Evolutionary conservation across 2,113 vertebrate genomes (phyloP), one percentile per base, ranked within the genome.

Genomic region (Carassius gibelio): DNA sequence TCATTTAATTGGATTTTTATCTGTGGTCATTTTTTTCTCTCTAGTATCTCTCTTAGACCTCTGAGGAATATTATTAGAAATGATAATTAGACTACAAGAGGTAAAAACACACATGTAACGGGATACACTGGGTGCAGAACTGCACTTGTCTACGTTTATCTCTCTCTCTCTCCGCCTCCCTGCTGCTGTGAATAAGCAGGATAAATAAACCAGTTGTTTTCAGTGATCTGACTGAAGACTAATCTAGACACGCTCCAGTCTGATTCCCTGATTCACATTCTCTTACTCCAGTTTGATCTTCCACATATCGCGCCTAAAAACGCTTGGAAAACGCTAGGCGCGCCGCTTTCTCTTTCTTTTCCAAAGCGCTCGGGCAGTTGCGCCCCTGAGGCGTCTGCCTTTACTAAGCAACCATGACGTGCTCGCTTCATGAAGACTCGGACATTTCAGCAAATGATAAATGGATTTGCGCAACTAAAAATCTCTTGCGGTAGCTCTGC

Each of bases 1-100:
- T 74, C 21, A 21, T 74, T 74, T 74, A 74, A 74, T 48, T 74
- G 71, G 71, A 74, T 74, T 74, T 74, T 74, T 74, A 74, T 74
- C 71, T 74, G 71, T 48, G 71, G 71, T 74, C 71, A 23, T 74
- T 48, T 74, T 45, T 74, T 48, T 23, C 71, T 45, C 38, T 74
- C 71, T 48, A 48, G 71, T n/a, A 48, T 74, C 71, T 74, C 42
- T 74, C 42, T 74, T 74, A 74, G 71, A 23, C 71, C 71, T 74
- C 42, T n/a, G 38, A 48, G 42, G 71, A 74, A 74, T 48, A 23
- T 23, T 74, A 48, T 74, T 74, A 48, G 71, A 74, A 74, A 48
- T 74, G 21, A 74, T 74, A 74, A 74, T 74, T 74, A 74, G 71
- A 48, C 71, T 74, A 74, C 42, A 23, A 74, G 71, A 74, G 42